Evolutionary conservation across 2,888 invertebrate genomes (phyloP), one percentile per base, ranked within the genome.

Genomic region (Xylota sylvarum): DNA sequence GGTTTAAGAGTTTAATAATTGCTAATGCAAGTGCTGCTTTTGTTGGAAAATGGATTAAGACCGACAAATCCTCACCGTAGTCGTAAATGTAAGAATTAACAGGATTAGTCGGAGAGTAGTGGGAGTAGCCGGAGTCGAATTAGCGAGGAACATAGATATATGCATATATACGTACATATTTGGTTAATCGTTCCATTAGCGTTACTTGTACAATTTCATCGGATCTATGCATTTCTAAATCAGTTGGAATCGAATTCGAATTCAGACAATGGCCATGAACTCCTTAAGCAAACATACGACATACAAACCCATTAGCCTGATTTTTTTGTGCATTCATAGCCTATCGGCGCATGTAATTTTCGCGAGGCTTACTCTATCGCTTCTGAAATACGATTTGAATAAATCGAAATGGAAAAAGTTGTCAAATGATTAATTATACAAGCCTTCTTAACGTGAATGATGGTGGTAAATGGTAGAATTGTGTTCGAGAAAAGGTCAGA

Each of bases 271-370:
- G 62, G 5, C 60, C 60, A 12, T 62, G 60, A 62, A 62, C 60
- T 62, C 62, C 10, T 5, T 27, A 9, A 5, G 43, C 43, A 43
- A 30, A 43, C 23, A 62, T 27, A 43, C 5, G 60, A 60, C 14
- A 7, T 43, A 10, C 62, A 14, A 43, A 62, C 14, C 62, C 43
- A 62, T 62, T 62, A 62, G 62, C n/a, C 14, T 30, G 27, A 62
- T 62, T 46, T 62, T 62, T 27, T 62, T 62, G n/a, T 60, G 60
- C 60, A 43, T 43, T 43, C n/a, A 46, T 43, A 30, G 62, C 62
- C 43, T 23, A 62, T 14, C 6, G 43, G 5, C 6, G 27, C 30
- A 14, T 43, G 43, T 43, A 62, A 62, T 43, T 43, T 62, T 30
- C 62, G 9, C 62, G 14, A 14, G 4, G 14, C 37, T 62, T 62